phyloP scores from a whole-genome alignment of 2,888 invertebrate genomes.

The Drosophila macrothrix region DNA sequence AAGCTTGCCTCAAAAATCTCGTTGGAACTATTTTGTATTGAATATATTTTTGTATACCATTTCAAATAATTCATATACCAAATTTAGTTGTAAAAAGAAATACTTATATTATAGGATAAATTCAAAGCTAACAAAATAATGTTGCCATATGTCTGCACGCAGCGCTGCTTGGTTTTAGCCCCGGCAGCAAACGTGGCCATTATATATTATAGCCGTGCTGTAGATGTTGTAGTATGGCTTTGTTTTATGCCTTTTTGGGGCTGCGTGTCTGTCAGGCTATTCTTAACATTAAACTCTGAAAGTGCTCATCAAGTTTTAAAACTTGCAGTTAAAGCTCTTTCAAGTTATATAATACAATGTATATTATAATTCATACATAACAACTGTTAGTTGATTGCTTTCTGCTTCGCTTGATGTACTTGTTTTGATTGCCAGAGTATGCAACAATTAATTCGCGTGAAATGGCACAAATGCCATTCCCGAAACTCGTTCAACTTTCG shows the following conservation, averaged over 20 bases:
- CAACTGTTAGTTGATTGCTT: conserved; percentile 21
- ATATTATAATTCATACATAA: background rate
- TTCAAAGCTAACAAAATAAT: background rate
- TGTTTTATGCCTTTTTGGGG: conserved; percentile 28
- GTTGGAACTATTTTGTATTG: background rate
- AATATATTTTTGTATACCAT: background rate
- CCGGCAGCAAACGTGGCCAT: background rate
- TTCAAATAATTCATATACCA: background rate
- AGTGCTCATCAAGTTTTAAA: conserved; percentile 5
- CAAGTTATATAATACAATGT: conserved; percentile 1
- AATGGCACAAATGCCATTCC: conserved; percentile 38
- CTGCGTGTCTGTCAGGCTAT: conserved; percentile 44
- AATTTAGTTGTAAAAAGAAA: background rate
- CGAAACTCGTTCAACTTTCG: conserved; percentile 7
- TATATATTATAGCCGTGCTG: background rate
- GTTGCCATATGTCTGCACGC: conserved; percentile 4
- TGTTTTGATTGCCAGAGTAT: conserved; percentile 54
- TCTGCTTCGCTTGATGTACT: conserved; percentile 19
- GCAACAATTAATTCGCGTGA: conserved; percentile 68
- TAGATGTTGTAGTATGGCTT: background rate
- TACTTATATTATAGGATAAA: background rate
- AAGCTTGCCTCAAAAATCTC: background rate
- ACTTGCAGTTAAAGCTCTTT: conserved; percentile 4
- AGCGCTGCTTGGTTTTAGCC: background rate
- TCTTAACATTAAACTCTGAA: conserved; percentile 42